Base-by-base conservation (phyloP, 2,888 invertebrate species). In the Drosophila anomalata region DNA sequence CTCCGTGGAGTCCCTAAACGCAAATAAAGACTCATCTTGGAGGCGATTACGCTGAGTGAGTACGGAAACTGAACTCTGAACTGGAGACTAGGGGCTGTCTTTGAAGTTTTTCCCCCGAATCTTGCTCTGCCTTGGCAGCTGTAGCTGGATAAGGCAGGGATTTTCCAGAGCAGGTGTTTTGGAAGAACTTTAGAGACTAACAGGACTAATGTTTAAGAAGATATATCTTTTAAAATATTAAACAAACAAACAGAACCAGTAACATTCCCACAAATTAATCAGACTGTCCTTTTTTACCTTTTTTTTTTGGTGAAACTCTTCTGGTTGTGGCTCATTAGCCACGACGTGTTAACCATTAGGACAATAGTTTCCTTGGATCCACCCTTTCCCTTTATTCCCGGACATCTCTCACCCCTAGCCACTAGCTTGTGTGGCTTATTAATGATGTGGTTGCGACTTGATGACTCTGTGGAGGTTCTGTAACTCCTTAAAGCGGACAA, bases 251-350 rank as follows among this genome's bases (percentile, higher is more conserved):
- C 29, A 54, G 17, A 22, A 1, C 11, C 9, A 24, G 22, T 14
- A 46, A 55, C 42, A 52, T 79, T 87, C 81, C 81, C 81, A 81
- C 86, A 85, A 74, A 87, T 81, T 87, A 81, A 87, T 85, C 88
- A 85, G 68, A 2, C 63, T 14, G 58, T 33, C 12, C 41, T 42
- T 20, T 42, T 17, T 42, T 39, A 14, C 9, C 41, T 20, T 42
- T 17, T 17, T 17, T 17, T 42, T 26, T n/a, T n/a, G 17, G 1
- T 31, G 12, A 33, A 24, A 41, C 63, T 55, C 50, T 7, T 46
- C 26, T 22, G 24, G 85, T 74, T 82, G 79, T 63, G 88, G 73
- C 86, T 82, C 82, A 82, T 82, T 82, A 82, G 60, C 68, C 77
- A 59, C 29, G 63, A 48, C 68, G 55, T 76, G 78, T 82, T 78